These are phyloP conservation scores for Symphodus melops DNA, from an alignment of 2,113 vertebrate species.

Conservation along the genomic window DNA sequence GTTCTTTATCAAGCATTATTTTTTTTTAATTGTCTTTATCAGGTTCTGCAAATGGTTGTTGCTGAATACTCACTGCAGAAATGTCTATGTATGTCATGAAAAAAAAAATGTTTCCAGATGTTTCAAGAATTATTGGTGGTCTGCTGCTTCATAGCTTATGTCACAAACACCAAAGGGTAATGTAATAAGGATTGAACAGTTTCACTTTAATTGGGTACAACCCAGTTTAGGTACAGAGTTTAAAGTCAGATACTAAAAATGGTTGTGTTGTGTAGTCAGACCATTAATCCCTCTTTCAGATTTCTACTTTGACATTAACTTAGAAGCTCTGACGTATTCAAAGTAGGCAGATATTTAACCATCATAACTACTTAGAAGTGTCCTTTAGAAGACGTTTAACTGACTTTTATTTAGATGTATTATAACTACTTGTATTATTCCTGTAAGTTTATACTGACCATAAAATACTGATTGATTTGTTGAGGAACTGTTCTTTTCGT, in stretches of 20 bases:
- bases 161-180: conserved; percentile 5
- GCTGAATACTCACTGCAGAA: conserved; percentile 36
- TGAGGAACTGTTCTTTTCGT: background rate
- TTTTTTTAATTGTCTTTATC: conserved; percentile 46
- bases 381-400: background rate
- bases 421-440: conserved; percentile 15
- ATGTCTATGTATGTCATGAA: conserved; percentile 12
- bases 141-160: conserved; percentile 26
- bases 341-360: conserved; percentile 1
- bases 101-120: conserved; percentile 2
- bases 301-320: too few species aligned
- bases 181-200: conserved; percentile 9
- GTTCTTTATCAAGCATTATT: conserved; percentile 32
- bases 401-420: conserved; percentile 19
- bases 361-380: background rate
- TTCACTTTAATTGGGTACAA: conserved; percentile 13
- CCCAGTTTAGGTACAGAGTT: background rate
- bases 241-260: background rate
- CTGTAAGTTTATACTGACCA: conserved; percentile 28
- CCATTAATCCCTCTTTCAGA: too few species aligned
- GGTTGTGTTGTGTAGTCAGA: conserved; percentile 5
- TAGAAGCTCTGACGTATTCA: background rate
- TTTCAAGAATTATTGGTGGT: conserved; percentile 17
- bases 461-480: conserved; percentile 7
- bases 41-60: conserved; percentile 40